Evolutionary conservation across 1,140 invertebrate genomes (phyloP), one percentile per base, ranked within the genome.

Genomic region (Archivesica marissinica): DNA sequence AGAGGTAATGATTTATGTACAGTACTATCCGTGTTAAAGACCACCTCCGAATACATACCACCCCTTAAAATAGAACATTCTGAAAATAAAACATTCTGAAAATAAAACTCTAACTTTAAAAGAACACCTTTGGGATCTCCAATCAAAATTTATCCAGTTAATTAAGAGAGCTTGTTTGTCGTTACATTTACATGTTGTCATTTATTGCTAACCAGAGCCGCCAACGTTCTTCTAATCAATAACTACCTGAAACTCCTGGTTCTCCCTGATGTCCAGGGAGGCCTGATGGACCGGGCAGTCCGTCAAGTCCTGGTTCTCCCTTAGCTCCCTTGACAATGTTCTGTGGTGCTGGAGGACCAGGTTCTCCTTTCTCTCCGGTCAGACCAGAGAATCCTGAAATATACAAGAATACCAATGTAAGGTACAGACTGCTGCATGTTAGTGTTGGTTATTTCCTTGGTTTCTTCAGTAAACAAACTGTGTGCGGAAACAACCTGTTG

Each of bases 311-410:
- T 23, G 56, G 78, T 20, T 85, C 81, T 70, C 88, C 88, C 54
- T 78, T 76, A 20, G 78, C 79, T 33, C 88, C 88, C 44, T 86
- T 86, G 47, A 86, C 11, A 33, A 54, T 6, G n/a, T 81, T 81
- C 33, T 20, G 30, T 35, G 79, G 66, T 30, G 88, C 89, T 30
- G 76, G 64, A n/a, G 66, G 52, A 30, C 89, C 89, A 56, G 78
- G 54, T 17, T 85, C 86, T 52, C 90, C 90, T 30, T 87, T 88
- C 15, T 87, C 84, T 76, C 90, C 90, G 44, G 88, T 89, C 0
- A 9, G 0, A 50, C 90, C 89, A 61, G 56, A 17, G 1, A 52
- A 61, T 17, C 90, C 90, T 61, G 17, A 52, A 81, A 80, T 33
- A 38, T 35, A 56, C 7, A 77, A 75, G 0, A 6, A 30, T 23